Evolutionary conservation across 2,113 vertebrate genomes (phyloP).

Genomic region (Paracanthobrama guichenoti): DNA sequence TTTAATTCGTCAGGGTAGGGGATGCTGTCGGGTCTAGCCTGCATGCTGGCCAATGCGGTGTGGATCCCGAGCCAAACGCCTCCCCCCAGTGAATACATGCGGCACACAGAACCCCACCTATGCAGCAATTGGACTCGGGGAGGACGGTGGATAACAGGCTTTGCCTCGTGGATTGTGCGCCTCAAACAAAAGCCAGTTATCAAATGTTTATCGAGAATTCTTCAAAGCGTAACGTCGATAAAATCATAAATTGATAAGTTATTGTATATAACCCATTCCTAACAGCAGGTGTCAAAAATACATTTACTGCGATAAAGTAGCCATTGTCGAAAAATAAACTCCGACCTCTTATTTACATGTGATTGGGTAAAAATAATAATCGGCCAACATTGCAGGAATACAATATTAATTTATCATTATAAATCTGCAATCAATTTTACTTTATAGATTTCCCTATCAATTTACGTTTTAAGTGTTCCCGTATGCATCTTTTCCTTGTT

Average conservation of each 20-base stretch:
- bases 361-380: too few relatives aligned
- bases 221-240: background rate
- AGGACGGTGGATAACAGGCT: background rate
- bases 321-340: background rate
- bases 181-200: background rate
- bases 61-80: background rate
- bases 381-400: too few relatives aligned
- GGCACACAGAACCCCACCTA: slow-evolving; percentile 19
- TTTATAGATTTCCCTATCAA: background rate
- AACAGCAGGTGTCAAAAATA: background rate
- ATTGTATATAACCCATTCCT: too few relatives aligned
- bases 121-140: background rate
- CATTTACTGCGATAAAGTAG: background rate
- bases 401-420: background rate
- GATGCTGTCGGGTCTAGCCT: too few relatives aligned
- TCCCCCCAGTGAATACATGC: background rate
- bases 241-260: background rate
- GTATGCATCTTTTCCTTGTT: background rate
- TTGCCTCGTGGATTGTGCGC: background rate
- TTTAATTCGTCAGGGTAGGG: background rate
- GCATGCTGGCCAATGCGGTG: slow-evolving; percentile 6
- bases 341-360: background rate
- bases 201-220: background rate
- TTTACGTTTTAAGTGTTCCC: background rate
- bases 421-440: background rate